These are phyloP conservation scores for Macrotis lagotis DNA, from an alignment of 2,113 vertebrate genomes.

Conservation along the genomic window DNA sequence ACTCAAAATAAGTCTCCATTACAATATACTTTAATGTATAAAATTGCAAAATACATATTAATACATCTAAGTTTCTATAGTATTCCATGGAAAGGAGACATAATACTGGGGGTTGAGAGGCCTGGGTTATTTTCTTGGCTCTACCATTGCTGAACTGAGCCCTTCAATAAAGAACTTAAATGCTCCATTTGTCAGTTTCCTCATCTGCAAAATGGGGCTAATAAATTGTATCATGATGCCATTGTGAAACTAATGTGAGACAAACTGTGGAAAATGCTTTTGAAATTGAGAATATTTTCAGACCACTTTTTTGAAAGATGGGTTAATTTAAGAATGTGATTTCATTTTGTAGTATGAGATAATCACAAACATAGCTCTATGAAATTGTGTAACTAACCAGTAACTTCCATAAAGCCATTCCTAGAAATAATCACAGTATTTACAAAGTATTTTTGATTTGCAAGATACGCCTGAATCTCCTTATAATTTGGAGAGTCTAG, in stretches of 20 bases:
- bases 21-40: background rate
- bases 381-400: background rate
- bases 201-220: background rate
- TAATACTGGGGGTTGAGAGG: background rate
- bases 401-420: background rate
- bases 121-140: background rate
- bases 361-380: background rate
- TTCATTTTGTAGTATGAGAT: background rate
- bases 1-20: background rate
- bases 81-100: background rate
- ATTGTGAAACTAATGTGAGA: background rate
- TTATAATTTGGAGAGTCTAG: background rate
- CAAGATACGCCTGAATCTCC: background rate
- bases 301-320: background rate
- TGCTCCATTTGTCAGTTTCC: background rate
- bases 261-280: background rate
- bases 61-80: background rate
- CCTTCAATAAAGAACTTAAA: background rate
- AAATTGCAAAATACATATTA: background rate
- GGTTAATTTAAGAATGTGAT: background rate
- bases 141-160: background rate
- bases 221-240: background rate
- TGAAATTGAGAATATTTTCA: background rate
- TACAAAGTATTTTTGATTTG: background rate
- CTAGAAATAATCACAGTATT: background rate